Percentiles rank a stretch among this genome's conserved stretches.
These are phyloP conservation scores for Brachionus calyciflorus DNA, from an alignment of 1,140 invertebrate genomes.

Conservation along the genomic window DNA sequence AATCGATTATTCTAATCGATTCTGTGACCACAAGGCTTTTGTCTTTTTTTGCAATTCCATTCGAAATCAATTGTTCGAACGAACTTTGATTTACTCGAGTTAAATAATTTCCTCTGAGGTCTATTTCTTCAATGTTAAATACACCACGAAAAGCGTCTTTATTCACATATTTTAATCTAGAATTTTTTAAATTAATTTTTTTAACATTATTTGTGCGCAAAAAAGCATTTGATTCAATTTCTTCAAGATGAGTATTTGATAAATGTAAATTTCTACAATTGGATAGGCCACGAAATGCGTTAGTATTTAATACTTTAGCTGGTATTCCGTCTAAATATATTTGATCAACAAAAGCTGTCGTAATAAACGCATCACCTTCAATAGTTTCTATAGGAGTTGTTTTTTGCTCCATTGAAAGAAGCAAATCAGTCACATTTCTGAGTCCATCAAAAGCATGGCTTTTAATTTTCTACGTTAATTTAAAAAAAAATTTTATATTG, in stretches of 20 bases:
- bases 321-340: conserved; percentile 32
- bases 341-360: conserved; percentile 41
- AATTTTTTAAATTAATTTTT: conserved; percentile 29
- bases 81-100: not conserved
- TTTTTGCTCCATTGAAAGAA: conserved; percentile 30
- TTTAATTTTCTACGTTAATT: conserved; percentile 37
- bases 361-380: conserved; percentile 42
- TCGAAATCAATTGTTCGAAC: not conserved
- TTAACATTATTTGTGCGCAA: conserved; percentile 26
- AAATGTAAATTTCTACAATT: conserved; percentile 39
- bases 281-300: conserved; percentile 36
- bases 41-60: not conserved
- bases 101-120: conserved; percentile 42
- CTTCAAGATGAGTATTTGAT: conserved; percentile 7
- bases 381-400: conserved; percentile 34
- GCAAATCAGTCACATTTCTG: conserved; percentile 22
- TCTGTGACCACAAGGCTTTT: conserved; percentile 3
- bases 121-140: conserved; percentile 27
- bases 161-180: conserved; percentile 3
- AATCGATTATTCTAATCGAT: not conserved
- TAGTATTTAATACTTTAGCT: not conserved
- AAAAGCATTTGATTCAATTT: conserved; percentile 37
- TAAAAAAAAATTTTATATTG: not conserved
- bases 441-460: conserved; percentile 45
- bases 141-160: conserved; percentile 30